Base-by-base conservation (phyloP, 1,140 invertebrate genomes). In the Pseudomyrmex gracilis region DNA sequence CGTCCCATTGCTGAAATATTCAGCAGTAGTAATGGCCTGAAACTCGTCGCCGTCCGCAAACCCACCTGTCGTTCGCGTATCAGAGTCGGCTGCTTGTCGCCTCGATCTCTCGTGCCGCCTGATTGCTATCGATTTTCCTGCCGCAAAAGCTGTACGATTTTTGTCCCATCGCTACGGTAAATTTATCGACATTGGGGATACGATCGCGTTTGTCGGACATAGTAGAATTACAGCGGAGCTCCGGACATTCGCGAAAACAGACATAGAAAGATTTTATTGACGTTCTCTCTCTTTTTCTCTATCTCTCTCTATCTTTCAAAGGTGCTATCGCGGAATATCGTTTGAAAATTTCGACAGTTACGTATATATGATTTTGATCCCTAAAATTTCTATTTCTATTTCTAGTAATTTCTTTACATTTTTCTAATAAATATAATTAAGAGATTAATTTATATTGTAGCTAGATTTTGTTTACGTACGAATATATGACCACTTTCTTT, bases 1-100 rank as follows among this genome's bases (percentile, higher is more conserved):
- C 55, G 73, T 82, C 73, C 73, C 73, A 82, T 83, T 51, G 83
- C 58, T 61, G 88, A 91, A 91, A 90, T 90, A 91, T 91, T 91
- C 90, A 91, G 77, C 77, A 78, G 82, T 86, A 82, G 90, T 91
- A 91, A 91, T 91, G 90, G 90, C 77, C 77, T 87, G 90, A 61
- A 89, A 89, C 89, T 88, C 85, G 73, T 64, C 68, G 85, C 61
- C 60, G 73, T 85, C 84, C 89, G 84, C 85, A 83, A 82, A 88
- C 88, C 87, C 89, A 86, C 87, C 87, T 85, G 83, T 77, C 88
- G 61, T 90, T 88, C 74, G 57, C 57, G 24, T 73, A 49, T 61
- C 70, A 58, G 73, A 83, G 71, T 85, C 63, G 34, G 55, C 45
- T 66, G 83, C n/a, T 74, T 76, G 64, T 82, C 34, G 43, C 64